These are phyloP conservation scores for Mycetomoellerius zeteki DNA, from an alignment of 1,140 invertebrate species.

Conservation along the genomic window DNA sequence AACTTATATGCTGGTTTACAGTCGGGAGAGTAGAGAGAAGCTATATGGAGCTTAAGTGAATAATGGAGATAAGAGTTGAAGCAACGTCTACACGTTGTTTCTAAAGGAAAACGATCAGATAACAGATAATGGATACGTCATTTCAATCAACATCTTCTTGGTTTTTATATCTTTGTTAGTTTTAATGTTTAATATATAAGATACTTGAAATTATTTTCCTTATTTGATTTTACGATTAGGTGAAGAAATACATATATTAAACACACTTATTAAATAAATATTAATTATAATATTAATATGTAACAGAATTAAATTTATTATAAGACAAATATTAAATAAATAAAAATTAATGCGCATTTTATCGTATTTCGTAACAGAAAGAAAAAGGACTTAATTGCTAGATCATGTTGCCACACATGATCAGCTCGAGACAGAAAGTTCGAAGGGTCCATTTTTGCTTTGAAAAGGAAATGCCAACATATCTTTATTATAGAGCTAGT, in stretches of 20 bases:
- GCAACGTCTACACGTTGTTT: neutral
- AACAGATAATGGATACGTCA: neutral
- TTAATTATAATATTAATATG: neutral
- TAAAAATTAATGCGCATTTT: neutral
- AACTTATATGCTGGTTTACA: neutral
- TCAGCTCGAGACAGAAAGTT: neutral
- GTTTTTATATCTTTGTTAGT: neutral
- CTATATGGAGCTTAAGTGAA: neutral
- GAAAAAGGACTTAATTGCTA: conserved; percentile 15
- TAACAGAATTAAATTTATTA: neutral
- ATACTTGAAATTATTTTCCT: neutral
- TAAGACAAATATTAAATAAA: neutral
- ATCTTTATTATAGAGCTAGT: conserved; percentile 51
- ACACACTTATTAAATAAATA: neutral
- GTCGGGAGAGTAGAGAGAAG: neutral
- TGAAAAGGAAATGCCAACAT: conserved; percentile 37
- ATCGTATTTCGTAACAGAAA: neutral
- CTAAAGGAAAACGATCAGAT: neutral
- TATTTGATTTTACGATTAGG: neutral
- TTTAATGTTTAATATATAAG: neutral
- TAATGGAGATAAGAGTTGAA: neutral
- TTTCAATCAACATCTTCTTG: neutral
- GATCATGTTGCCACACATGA: neutral
- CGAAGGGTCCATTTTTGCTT: conserved; percentile 14
- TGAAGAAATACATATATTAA: neutral